phyloP scores from a whole-genome alignment of 2,797 vertebrate species.

The Danionella dracula region DNA sequence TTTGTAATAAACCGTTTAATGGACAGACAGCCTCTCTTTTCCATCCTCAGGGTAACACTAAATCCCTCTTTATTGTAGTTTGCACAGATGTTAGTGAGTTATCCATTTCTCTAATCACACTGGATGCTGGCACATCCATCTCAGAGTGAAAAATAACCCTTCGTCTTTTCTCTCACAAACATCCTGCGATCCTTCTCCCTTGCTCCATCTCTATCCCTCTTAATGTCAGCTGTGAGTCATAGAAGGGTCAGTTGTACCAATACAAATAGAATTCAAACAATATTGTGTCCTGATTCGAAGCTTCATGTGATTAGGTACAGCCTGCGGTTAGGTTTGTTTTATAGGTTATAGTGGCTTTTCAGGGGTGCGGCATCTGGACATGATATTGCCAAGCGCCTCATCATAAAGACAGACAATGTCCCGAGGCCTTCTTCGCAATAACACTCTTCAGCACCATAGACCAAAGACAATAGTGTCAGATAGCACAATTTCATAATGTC shows the following conservation, averaged over 20 bases:
- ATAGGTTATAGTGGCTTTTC: constrained; percentile 64
- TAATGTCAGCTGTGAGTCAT: constrained; percentile 80
- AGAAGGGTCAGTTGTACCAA: constrained; percentile 83
- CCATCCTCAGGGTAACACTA: constrained; percentile 95
- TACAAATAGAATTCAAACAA: constrained; percentile 90
- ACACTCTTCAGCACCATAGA: constrained; percentile 53
- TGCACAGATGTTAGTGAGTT: constrained; percentile 98
- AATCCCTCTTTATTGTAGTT: constrained; percentile 98
- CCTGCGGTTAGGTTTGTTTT: constrained; percentile 76
- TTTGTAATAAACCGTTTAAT: constrained; percentile 99
- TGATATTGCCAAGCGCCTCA: constrained; percentile 47
- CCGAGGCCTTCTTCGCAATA: constrained; percentile 53
- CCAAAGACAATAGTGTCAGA: constrained; percentile 52
- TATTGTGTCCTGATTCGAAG: constrained; percentile 81
- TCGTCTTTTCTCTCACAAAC: constrained; percentile 43
- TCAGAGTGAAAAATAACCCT: constrained; percentile 68
- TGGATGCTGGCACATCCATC: constrained; percentile 88
- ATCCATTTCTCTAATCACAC: constrained; percentile 95
- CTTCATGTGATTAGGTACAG: constrained; percentile 78
- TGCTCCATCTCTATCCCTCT: constrained; percentile 56
- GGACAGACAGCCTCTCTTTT: constrained; percentile 94
- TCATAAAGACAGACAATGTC: constrained; percentile 56
- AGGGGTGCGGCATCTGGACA: constrained; percentile 55
- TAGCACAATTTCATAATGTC: constrained; percentile 50
- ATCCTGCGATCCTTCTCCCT: constrained; percentile 22